Evolutionary conservation across 2,888 invertebrate species (phyloP), one percentile per base, ranked within the genome.

Genomic region (Thysanoteuthis rhombus): DNA sequence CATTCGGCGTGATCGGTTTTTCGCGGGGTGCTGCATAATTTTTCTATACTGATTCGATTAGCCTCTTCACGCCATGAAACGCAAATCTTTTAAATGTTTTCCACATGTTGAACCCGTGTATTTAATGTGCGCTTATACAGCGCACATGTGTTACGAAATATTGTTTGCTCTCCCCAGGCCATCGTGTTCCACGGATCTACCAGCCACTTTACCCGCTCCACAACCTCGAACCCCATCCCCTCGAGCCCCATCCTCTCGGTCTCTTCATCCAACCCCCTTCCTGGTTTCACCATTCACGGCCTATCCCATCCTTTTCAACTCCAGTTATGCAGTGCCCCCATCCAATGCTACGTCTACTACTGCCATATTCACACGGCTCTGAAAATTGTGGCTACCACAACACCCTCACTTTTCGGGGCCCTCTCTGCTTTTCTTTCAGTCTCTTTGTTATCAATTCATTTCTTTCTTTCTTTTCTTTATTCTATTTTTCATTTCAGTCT

Each of bases 31-130:
- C 75, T 75, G 75, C 75, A 75, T 75, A 16, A 75, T 75, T 94
- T 94, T 93, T 58, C 93, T 42, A 19, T 45, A 52, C 89, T 94
- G 94, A 94, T 91, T 90, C 93, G 94, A 94, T 94, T 94, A 93
- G 89, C 90, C 93, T 93, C 94, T 94, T 93, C 94, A 93, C 92
- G 93, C 93, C 93, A 93, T 92, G 93, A 93, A 94, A 94, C 94
- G 93, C 94, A 93, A 94, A 94, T 94, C 93, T 94, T 94, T 94
- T 93, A 92, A 93, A 94, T 93, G 94, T 94, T 94, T 94, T 94
- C 93, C 93, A 93, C 93, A 93, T 93, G 94, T 93, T 93, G 94
- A 94, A 94, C 93, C 94, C 93, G 92, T 93, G 92, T 92, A 93
- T 93, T 90, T 93, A 89, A 47, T 93, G 93, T 40, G 58, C 92